Conservation (phyloP, 2,797 vertebrate species). For the Threskiornis aethiopicus region DNA sequence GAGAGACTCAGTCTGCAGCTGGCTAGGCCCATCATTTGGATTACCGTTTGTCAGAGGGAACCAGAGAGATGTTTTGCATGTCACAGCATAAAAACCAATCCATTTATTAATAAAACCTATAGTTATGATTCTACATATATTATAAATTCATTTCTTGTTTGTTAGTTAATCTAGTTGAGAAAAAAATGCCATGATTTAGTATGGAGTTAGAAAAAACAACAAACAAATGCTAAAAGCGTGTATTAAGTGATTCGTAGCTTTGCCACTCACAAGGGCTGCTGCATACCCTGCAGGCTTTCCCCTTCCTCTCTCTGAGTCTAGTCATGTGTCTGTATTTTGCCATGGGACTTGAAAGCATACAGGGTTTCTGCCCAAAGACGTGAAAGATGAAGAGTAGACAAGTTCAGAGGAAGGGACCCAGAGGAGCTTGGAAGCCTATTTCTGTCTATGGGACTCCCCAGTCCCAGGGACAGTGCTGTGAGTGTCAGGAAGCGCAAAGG, state of each 20-base stretch:
- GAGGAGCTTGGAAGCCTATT: background rate
- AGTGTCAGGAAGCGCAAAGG: background rate
- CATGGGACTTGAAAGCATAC: rapidly evolving
- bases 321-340: background rate
- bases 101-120: background rate
- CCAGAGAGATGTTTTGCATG: background rate
- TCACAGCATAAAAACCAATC: background rate
- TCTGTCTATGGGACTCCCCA: background rate
- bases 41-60: background rate
- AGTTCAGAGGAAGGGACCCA: background rate
- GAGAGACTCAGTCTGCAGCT: background rate
- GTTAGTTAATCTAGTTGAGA: background rate
- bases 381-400: background rate
- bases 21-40: background rate
- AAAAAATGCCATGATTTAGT: background rate
- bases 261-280: background rate
- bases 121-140: background rate
- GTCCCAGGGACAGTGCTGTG: background rate
- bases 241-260: background rate
- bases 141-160: background rate
- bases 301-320: background rate
- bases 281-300: background rate
- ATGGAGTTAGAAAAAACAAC: background rate
- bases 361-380: background rate
- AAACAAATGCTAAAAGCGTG: background rate